These are phyloP conservation scores for Drosophila austrosaltans DNA, from an alignment of 2,888 invertebrate genomes.

Conservation along the genomic window DNA sequence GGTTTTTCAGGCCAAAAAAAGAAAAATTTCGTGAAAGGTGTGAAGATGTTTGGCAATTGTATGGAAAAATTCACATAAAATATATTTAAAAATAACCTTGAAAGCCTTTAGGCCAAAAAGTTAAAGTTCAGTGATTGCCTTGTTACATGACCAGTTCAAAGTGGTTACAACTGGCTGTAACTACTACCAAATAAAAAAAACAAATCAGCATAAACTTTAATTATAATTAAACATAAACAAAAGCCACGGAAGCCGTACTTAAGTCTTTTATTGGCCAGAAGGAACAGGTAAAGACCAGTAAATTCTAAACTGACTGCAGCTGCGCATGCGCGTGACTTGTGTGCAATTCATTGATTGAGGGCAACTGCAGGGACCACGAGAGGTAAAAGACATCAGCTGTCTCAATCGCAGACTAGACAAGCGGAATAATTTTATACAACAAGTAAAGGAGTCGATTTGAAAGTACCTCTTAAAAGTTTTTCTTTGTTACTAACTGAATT, in stretches of 20 bases:
- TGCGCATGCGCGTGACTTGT: conserved; percentile 52
- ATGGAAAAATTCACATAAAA: conserved; percentile 20
- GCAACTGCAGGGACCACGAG: neutral
- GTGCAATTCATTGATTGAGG: conserved; percentile 10
- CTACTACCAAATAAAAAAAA: conserved; percentile 24
- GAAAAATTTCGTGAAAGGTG: conserved; percentile 11
- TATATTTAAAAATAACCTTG: conserved; percentile 8
- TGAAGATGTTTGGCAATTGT: conserved; percentile 19
- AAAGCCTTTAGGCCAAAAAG: conserved; percentile 43
- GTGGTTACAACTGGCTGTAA: conserved; percentile 56
- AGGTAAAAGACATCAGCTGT: conserved; percentile 1
- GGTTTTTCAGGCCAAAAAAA: conserved; percentile 29
- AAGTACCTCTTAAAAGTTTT: neutral
- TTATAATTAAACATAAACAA: conserved; percentile 7
- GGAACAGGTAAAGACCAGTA: conserved; percentile 48
- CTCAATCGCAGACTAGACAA: neutral
- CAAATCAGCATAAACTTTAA: conserved; percentile 24
- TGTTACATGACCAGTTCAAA: conserved; percentile 48
- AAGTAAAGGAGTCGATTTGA: neutral
- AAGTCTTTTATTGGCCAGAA: conserved; percentile 27
- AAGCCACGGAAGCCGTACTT: conserved; percentile 28
- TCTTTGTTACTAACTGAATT: too few species aligned
- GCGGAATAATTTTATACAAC: neutral
- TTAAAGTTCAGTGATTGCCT: conserved; percentile 34
- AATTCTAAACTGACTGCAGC: conserved; percentile 35